phyloP scores from a whole-genome alignment of 1,140 invertebrate genomes.

The Drosophila nannoptera region DNA sequence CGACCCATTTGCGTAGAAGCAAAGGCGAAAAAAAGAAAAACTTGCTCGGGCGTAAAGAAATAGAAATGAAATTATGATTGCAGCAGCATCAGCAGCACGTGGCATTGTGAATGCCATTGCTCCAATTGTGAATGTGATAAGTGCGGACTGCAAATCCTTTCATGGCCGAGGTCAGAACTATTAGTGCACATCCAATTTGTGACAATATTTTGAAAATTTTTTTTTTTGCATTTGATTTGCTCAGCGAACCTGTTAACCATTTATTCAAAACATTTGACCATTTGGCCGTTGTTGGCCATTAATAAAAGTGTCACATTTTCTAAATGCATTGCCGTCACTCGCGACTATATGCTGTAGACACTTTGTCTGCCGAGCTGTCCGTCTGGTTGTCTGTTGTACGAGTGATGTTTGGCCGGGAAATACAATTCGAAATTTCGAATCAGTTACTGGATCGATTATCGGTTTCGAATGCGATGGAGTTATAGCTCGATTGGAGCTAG shows the following conservation, averaged over 20 bases:
- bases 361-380: slow-evolving; percentile 30
- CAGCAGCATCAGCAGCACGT: slow-evolving; percentile 32
- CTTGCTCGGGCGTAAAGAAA: too few relatives aligned
- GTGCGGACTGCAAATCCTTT: slow-evolving; percentile 65
- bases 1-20: slow-evolving; percentile 48
- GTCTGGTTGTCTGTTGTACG: not conserved
- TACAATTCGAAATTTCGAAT: too few relatives aligned
- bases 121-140: slow-evolving; percentile 36
- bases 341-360: slow-evolving; percentile 19
- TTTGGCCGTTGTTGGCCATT: slow-evolving; percentile 55
- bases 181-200: slow-evolving; percentile 72
- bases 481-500: too few relatives aligned
- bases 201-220: slow-evolving; percentile 32
- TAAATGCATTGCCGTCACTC: slow-evolving; percentile 60
- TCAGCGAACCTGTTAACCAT: slow-evolving; percentile 62
- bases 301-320: slow-evolving; percentile 62
- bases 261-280: slow-evolving; percentile 48
- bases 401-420: not conserved
- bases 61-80: too few relatives aligned
- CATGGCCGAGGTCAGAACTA: slow-evolving; percentile 75
- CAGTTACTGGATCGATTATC: too few relatives aligned
- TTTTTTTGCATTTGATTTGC: slow-evolving; percentile 10
- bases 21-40: slow-evolving; percentile 10
- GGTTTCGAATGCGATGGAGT: too few relatives aligned
- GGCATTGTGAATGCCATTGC: slow-evolving; percentile 54